Evolutionary conservation across 2,888 invertebrate species (phyloP).

Genomic region (Eledona agricola): DNA sequence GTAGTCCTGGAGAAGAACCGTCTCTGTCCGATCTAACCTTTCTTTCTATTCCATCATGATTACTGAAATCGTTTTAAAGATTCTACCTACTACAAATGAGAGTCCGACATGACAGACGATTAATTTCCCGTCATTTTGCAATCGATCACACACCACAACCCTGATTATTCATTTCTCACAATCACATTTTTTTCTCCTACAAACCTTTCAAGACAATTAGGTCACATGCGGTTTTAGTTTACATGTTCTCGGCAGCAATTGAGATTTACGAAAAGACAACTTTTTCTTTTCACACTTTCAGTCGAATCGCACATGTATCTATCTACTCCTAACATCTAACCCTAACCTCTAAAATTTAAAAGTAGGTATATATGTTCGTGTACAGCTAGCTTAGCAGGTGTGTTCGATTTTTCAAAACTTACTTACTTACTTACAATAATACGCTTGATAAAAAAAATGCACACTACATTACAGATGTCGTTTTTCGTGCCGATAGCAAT

Average conservation of each 20-base stretch:
- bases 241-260: conserved; percentile 10
- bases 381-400: too few relatives aligned
- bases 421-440: too few relatives aligned
- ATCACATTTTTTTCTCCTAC: conserved; percentile 22
- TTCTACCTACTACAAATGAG: conserved; percentile 34
- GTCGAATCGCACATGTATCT: too few relatives aligned
- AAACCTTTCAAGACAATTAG: conserved; percentile 9
- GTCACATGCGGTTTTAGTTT: conserved; percentile 21
- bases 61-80: conserved; percentile 34
- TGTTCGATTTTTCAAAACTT: too few relatives aligned
- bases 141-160: conserved; percentile 31
- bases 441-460: too few relatives aligned
- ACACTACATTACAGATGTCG: too few relatives aligned
- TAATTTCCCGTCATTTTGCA: conserved; percentile 34
- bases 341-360: too few relatives aligned
- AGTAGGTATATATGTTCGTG: too few relatives aligned
- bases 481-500: too few relatives aligned
- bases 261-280: conserved; percentile 6
- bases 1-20: conserved; percentile 30
- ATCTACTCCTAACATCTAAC: too few relatives aligned
- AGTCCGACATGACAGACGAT: conserved; percentile 30
- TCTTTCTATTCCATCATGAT: conserved; percentile 31
- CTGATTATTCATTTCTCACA: conserved; percentile 28
- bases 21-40: conserved; percentile 33
- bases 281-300: too few relatives aligned